Conservation (phyloP, 30 jellyfish, hydroid and myxozoan species). For the Hydra vulgaris region DNA sequence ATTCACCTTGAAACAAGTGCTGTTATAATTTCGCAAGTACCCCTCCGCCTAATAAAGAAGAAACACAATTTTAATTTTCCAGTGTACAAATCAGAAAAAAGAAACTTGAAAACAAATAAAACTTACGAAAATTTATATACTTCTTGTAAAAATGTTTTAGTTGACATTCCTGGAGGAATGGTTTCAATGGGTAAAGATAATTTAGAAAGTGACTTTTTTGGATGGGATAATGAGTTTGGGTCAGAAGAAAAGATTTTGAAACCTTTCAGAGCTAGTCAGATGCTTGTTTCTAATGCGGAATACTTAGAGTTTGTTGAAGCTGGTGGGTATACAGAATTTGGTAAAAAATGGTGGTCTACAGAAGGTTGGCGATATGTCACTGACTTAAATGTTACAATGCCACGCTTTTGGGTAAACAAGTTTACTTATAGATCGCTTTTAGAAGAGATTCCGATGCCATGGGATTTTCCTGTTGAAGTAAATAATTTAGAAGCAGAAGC, state of each 20-base stretch:
- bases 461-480: slow-evolving; percentile 37
- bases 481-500: slow-evolving; percentile 25
- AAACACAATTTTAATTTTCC: slow-evolving; percentile 15
- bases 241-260: slow-evolving; percentile 7
- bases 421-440: slow-evolving; percentile 7
- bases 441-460: slow-evolving; percentile 34
- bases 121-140: not conserved
- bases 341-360: slow-evolving; percentile 18
- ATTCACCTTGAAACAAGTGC: slow-evolving; percentile 32
- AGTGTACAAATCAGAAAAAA: not conserved
- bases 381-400: slow-evolving; percentile 7
- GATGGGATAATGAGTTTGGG: slow-evolving; percentile 37
- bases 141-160: not conserved
- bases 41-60: slow-evolving; percentile 12
- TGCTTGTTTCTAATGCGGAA: slow-evolving; percentile 31
- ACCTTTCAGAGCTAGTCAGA: slow-evolving; percentile 26
- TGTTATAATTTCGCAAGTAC: slow-evolving; percentile 33
- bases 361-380: slow-evolving; percentile 24
- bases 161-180: slow-evolving; percentile 18
- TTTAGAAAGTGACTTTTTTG: slow-evolving; percentile 18
- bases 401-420: slow-evolving; percentile 14
- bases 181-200: slow-evolving; percentile 16
- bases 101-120: not conserved
- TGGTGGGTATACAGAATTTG: slow-evolving; percentile 24
- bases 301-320: slow-evolving; percentile 30